phyloP scores from a whole-genome alignment of 2,888 invertebrate species.

The Craniophora ligustri region DNA sequence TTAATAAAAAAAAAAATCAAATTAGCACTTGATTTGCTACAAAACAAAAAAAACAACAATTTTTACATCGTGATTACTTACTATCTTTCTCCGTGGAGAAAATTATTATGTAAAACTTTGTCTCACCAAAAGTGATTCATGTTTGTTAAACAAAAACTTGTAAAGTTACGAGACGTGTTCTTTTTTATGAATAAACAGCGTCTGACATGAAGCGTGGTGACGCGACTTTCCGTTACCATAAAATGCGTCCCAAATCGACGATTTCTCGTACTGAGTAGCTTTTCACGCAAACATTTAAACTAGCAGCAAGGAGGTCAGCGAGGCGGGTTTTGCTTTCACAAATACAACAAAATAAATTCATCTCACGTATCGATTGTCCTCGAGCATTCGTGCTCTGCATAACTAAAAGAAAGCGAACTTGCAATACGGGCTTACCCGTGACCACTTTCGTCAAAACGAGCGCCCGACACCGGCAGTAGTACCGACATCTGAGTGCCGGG shows the following conservation, averaged over 20 bases:
- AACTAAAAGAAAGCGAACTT: constrained; percentile 87
- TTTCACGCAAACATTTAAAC: constrained; percentile 83
- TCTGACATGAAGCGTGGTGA: constrained; percentile 49
- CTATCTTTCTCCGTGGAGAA: constrained; percentile 22
- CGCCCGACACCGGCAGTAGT: constrained; percentile 32
- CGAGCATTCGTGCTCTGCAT: constrained; percentile 81
- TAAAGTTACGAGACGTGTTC: constrained; percentile 41
- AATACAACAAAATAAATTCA: constrained; percentile 88
- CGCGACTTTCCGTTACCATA: constrained; percentile 71
- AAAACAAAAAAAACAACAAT: background rate
- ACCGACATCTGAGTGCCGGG: constrained; percentile 37
- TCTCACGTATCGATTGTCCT: constrained; percentile 88
- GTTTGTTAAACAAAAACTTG: constrained; percentile 40
- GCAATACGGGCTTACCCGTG: constrained; percentile 74
- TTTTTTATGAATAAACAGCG: constrained; percentile 50
- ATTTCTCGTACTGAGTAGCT: constrained; percentile 81
- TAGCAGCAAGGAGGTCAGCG: constrained; percentile 83
- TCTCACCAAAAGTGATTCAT: constrained; percentile 39
- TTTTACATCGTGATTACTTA: constrained; percentile 16
- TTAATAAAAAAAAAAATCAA: too few species aligned
- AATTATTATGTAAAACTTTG: constrained; percentile 1
- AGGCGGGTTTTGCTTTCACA: constrained; percentile 87
- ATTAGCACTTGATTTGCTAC: too few species aligned
- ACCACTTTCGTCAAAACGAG: constrained; percentile 75
- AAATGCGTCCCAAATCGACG: constrained; percentile 80